A percentile compares a stretch with the other conserved stretches of the same genome.
These are phyloP conservation scores for Nomada fabriciana DNA, from an alignment of 2,888 invertebrate species.

Conservation along the genomic window DNA sequence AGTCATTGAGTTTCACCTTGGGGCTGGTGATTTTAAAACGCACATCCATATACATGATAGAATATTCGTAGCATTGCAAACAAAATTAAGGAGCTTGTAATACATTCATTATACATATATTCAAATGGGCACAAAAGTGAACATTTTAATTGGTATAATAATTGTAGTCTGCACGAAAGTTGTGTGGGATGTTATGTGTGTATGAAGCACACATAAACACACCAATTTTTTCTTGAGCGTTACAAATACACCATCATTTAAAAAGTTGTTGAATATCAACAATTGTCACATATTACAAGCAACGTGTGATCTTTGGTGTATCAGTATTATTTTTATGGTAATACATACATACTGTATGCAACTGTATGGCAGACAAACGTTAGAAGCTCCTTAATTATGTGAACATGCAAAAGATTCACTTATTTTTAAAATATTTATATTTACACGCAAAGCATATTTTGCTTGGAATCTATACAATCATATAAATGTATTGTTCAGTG, in stretches of 20 bases:
- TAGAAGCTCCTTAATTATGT: constrained; percentile 80
- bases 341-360: constrained; percentile 65
- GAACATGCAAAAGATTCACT: constrained; percentile 78
- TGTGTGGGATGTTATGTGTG: constrained; percentile 37
- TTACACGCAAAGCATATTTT: constrained; percentile 81
- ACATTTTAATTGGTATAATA: constrained; percentile 58
- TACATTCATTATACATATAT: constrained; percentile 67
- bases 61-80: constrained; percentile 78
- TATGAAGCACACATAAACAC: constrained; percentile 62
- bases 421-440: constrained; percentile 78
- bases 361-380: constrained; percentile 73
- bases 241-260: constrained; percentile 58
- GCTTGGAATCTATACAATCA: constrained; percentile 82
- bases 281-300: constrained; percentile 56
- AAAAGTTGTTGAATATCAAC: constrained; percentile 54
- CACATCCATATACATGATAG: constrained; percentile 73
- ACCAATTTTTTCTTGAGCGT: constrained; percentile 70
- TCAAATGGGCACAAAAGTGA: constrained; percentile 68
- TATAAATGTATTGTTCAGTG: constrained; percentile 82
- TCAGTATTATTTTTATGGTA: constrained; percentile 65
- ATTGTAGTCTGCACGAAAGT: constrained; percentile 60
- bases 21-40: constrained; percentile 75
- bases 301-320: constrained; percentile 69
- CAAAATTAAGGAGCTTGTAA: constrained; percentile 81
- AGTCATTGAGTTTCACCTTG: constrained; percentile 67